Evolutionary conservation across 2,113 vertebrate genomes (phyloP), one percentile per base, ranked within the genome.

Genomic region (Xyliphius kryptos): DNA sequence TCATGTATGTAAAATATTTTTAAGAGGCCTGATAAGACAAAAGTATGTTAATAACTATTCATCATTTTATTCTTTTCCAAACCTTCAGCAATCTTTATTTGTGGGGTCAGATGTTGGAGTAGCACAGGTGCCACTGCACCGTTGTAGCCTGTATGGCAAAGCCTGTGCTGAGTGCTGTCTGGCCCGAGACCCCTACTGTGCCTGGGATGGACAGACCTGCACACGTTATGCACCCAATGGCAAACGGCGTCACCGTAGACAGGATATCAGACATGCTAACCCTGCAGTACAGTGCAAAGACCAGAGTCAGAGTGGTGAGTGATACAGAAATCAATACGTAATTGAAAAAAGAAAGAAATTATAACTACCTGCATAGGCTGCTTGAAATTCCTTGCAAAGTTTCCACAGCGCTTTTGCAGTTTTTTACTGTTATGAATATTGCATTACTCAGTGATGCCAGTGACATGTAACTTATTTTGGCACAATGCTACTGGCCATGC

Each of bases 141-240:
- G 73, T 58, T 97, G 95, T 0, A 87, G 91, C 73, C 88, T 87
- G 0, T 98, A 97, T 0, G 95, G 94, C 44, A 90, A 81, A 1
- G 92, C 91, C 1, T 97, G 95, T 19, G 91, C 92, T 0, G 95
- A 97, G 67, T 97, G 95, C 81, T 97, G 95, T 77, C 82, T 97
- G 79, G 95, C 94, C 65, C 83, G 95, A 69, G 95, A 97, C 63
- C 94, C 94, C 1, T 97, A 97, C 78, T 97, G 95, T 0, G 80
- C 92, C 69, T 97, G 95, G 95, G 93, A 97, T 0, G 94, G 95
- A 3, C 51, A 75, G 0, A 77, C 90, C 74, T 97, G 94, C 61
- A 66, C 91, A 7, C 87, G 54, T 21, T 89, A 85, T 76, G 67
- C 80, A 38, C 76, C 88, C 11, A 80, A 85, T 68, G 77, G 76